Conservation (phyloP, 2,888 invertebrate genomes). For the Papilio protenor region DNA sequence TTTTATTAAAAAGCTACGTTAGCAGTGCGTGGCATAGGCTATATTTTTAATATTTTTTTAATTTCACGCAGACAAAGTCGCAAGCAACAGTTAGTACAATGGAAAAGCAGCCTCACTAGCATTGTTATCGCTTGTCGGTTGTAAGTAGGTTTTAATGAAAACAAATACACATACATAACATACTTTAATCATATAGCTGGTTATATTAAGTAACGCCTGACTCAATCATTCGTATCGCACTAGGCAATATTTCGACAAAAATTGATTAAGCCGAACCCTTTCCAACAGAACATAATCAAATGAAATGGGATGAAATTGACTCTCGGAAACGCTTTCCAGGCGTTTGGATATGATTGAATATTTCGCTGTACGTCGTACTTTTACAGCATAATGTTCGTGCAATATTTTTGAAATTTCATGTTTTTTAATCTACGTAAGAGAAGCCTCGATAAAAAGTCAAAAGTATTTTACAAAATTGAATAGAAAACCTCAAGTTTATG, state of each 20-base stretch:
- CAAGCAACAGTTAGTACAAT: no score
- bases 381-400: constrained; percentile 7
- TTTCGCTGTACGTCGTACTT: constrained; percentile 31
- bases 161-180: constrained; percentile 46
- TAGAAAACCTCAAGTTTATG: constrained; percentile 43
- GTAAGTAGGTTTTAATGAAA: background rate
- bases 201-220: constrained; percentile 62
- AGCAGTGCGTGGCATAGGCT: no score
- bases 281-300: constrained; percentile 68
- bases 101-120: no score
- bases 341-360: constrained; percentile 47
- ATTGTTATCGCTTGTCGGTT: background rate
- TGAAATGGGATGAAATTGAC: constrained; percentile 64
- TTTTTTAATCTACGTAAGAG: constrained; percentile 29
- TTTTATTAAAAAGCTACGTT: no score
- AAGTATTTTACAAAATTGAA: constrained; percentile 26
- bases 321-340: constrained; percentile 57
- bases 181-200: constrained; percentile 50
- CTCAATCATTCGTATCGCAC: constrained; percentile 50
- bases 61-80: no score
- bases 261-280: constrained; percentile 72
- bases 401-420: constrained; percentile 14
- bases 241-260: constrained; percentile 70
- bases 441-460: constrained; percentile 11
- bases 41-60: no score